Conservation (phyloP, 2,888 invertebrate species). For the Camptogramma bilineatum region DNA sequence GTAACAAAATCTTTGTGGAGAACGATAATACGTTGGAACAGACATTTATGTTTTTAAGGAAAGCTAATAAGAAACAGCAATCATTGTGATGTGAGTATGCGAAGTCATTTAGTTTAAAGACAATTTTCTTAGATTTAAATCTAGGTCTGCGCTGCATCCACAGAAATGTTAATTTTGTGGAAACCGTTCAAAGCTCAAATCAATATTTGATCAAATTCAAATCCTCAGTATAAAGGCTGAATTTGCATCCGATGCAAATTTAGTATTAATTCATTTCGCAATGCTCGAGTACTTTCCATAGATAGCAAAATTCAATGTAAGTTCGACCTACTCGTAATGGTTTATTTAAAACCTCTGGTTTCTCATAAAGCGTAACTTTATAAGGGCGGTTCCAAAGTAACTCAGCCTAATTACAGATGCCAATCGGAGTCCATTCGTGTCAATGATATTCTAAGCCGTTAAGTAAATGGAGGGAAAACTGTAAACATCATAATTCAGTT, state of each 20-base stretch:
- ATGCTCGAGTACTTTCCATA: not conserved
- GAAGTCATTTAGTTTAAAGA: not conserved
- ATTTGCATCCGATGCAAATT: constrained; percentile 23
- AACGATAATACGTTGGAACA: not conserved
- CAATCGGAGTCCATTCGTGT: constrained; percentile 16
- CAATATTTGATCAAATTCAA: constrained; percentile 29
- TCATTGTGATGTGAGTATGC: not conserved
- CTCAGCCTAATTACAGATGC: constrained; percentile 18
- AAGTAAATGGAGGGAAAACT: constrained; percentile 23
- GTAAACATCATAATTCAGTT: constrained; percentile 25
- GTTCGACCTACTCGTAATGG: not conserved
- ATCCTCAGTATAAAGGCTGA: constrained; percentile 7
- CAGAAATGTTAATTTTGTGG: constrained; percentile 26
- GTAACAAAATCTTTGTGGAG: not conserved
- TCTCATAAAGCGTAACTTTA: constrained; percentile 11
- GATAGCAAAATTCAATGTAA: constrained; percentile 1
- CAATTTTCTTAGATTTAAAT: not conserved
- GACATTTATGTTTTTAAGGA: not conserved
- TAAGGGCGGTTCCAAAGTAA: constrained; percentile 5
- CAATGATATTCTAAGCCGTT: constrained; percentile 26
- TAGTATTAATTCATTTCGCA: constrained; percentile 22
- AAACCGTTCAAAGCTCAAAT: constrained; percentile 24
- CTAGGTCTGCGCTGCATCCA: constrained; percentile 9
- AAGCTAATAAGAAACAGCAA: not conserved
- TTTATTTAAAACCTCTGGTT: not conserved